Conservation (phyloP, 2,113 vertebrate species). For the Motacilla alba region DNA sequence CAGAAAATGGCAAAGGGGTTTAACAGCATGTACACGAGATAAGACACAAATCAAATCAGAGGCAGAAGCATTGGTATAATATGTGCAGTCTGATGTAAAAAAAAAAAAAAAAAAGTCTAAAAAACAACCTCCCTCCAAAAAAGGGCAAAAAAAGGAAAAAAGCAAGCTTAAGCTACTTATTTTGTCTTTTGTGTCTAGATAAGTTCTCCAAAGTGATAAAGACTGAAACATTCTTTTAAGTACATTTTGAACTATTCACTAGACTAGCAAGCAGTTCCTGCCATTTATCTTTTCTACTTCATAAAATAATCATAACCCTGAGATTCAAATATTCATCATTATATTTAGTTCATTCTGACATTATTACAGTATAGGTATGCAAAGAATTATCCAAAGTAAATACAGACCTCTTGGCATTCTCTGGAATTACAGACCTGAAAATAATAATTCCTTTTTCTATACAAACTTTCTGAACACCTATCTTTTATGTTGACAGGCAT, state of each 20-base stretch:
- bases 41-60: not conserved
- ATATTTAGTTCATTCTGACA: not conserved
- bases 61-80: not conserved
- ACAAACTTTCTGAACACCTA: not conserved
- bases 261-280: not conserved
- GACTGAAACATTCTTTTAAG: not conserved
- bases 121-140: not conserved
- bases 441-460: not conserved
- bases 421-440: not conserved
- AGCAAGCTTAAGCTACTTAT: not conserved
- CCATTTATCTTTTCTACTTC: not conserved
- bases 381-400: not conserved
- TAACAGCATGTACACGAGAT: not conserved
- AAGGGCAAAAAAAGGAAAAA: not conserved
- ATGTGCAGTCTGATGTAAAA: not conserved
- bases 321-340: not conserved
- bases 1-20: not conserved
- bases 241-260: not conserved
- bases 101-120: not conserved
- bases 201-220: not conserved
- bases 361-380: not conserved
- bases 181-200: not conserved
- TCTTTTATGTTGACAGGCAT: not conserved
- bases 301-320: not conserved
- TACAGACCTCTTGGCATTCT: not conserved